These are phyloP conservation scores for Scelioninae gen. 1 DNA, from an alignment of 2,888 invertebrate genomes.

Conservation along the genomic window DNA sequence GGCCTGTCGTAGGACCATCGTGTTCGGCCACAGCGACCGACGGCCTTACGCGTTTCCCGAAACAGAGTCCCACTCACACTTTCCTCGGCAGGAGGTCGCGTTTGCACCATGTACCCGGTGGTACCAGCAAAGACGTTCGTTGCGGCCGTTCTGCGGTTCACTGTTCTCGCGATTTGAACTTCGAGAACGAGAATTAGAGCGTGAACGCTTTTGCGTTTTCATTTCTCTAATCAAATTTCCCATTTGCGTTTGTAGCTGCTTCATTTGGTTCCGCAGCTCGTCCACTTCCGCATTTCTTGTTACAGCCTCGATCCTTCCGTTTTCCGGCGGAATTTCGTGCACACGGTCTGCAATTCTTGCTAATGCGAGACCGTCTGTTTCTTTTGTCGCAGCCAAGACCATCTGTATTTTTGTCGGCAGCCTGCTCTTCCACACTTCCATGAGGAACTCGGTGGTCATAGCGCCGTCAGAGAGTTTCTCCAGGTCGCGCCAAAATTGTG, in stretches of 20 bases:
- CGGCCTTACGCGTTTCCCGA: background rate
- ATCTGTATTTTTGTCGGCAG: background rate
- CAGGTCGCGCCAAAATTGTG: background rate
- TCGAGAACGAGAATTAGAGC: background rate
- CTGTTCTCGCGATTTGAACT: too few species aligned
- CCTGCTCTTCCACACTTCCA: background rate
- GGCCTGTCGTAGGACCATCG: constrained; percentile 45
- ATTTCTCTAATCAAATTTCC: background rate
- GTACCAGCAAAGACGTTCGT: background rate
- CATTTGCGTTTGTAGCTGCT: background rate
- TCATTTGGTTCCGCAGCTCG: background rate
- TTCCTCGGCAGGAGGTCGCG: background rate
- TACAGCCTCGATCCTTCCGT: background rate
- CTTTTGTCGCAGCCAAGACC: background rate
- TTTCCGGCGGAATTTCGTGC: background rate
- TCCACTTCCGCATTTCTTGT: background rate
- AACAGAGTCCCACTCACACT: background rate
- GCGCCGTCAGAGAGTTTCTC: background rate
- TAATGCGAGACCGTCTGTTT: background rate
- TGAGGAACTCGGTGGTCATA: background rate
- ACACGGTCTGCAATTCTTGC: background rate
- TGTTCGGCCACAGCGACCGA: background rate
- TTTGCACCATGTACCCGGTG: background rate
- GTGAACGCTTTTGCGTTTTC: background rate
- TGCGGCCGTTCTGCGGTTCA: background rate